Evolutionary conservation across 1,140 invertebrate species (phyloP).

Genomic region (Argopecten irradians): DNA sequence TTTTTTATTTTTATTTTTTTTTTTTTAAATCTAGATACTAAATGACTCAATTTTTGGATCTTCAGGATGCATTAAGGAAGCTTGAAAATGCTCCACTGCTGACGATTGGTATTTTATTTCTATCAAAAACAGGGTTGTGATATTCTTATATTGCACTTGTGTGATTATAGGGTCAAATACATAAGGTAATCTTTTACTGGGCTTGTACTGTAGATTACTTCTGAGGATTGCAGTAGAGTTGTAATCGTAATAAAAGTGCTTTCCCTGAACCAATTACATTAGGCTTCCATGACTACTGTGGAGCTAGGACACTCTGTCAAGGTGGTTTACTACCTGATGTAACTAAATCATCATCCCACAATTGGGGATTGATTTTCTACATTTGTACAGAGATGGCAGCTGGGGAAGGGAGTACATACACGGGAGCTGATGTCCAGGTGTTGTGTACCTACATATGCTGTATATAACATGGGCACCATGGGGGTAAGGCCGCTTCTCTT

Average conservation of each 20-base stretch:
- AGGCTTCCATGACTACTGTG: not conserved
- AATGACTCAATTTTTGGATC: too few relatives aligned
- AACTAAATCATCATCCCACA: conserved; percentile 22
- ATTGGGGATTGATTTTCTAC: conserved; percentile 1
- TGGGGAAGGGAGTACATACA: not conserved
- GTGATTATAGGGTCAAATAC: too few relatives aligned
- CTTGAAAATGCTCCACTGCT: too few relatives aligned
- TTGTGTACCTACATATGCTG: not conserved
- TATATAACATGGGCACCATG: not conserved
- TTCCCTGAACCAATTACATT: not conserved
- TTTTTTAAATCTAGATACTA: too few relatives aligned
- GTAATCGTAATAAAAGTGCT: not conserved
- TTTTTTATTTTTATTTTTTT: too few relatives aligned
- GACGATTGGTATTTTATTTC: too few relatives aligned
- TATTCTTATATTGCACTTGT: too few relatives aligned
- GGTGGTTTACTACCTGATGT: not conserved
- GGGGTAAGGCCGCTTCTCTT: not conserved
- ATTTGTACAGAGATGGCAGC: not conserved
- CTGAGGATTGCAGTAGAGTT: not conserved
- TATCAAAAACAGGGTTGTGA: too few relatives aligned
- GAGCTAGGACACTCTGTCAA: not conserved
- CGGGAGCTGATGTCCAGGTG: not conserved
- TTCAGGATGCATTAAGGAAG: too few relatives aligned
- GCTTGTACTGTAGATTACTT: not conserved
- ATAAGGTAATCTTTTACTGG: not conserved